Conservation (phyloP, 2,797 vertebrate species). For the Hybognathus amarus region DNA sequence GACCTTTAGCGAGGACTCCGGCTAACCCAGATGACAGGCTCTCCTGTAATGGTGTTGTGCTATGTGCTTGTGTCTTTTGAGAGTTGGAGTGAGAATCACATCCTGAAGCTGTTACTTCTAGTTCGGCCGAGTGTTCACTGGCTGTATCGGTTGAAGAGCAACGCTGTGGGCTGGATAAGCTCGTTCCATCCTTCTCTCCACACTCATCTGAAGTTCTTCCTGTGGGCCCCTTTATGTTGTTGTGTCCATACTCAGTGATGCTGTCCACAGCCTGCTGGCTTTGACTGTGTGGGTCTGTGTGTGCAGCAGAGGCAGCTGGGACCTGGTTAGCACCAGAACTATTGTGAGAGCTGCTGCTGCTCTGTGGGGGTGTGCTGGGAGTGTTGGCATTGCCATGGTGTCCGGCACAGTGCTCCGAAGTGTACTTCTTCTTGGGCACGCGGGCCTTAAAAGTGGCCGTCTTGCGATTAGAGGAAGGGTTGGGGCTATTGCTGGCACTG, state of each 20-base stretch:
- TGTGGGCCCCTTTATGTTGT: constrained; percentile 57
- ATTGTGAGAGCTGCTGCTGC: constrained; percentile 57
- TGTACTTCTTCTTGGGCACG: constrained; percentile 86
- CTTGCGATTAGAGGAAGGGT: constrained; percentile 83
- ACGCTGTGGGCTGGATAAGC: constrained; percentile 76
- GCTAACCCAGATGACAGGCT: constrained; percentile 72
- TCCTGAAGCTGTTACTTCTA: constrained; percentile 70
- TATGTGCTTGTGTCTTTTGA: constrained; percentile 46
- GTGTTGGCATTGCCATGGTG: constrained; percentile 73
- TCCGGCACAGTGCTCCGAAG: constrained; percentile 81
- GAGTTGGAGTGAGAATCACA: constrained; percentile 33
- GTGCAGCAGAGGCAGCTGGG: constrained; percentile 43
- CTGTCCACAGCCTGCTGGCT: constrained; percentile 66
- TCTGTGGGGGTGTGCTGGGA: constrained; percentile 67
- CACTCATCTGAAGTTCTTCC: constrained; percentile 59
- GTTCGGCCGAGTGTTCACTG: constrained; percentile 85
- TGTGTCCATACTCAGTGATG: constrained; percentile 56
- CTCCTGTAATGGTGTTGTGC: constrained; percentile 37
- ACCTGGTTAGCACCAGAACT: constrained; percentile 55
- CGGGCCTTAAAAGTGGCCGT: constrained; percentile 91
- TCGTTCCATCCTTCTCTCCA: constrained; percentile 43
- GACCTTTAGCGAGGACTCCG: constrained; percentile 78
- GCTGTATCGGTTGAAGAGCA: constrained; percentile 93
- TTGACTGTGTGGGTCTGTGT: constrained; percentile 64
- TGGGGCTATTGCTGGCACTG: constrained; percentile 80